A percentile compares a stretch with the other conserved stretches of the same genome.
These are phyloP conservation scores for Gymnoscelis rufifasciata DNA, from an alignment of 2,888 invertebrate genomes.

Conservation along the genomic window DNA sequence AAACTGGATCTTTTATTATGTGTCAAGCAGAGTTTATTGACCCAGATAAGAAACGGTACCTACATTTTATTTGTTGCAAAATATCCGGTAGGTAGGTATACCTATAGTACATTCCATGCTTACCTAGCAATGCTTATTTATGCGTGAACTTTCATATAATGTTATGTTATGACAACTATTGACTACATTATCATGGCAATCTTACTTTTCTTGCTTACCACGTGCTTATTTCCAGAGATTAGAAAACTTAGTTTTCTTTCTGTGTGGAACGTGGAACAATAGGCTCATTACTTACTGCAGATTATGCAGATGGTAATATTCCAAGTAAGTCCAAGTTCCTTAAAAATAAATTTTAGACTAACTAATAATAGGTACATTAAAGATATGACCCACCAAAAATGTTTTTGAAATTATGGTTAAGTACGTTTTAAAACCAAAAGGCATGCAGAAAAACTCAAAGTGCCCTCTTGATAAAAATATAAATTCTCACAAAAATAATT, in stretches of 20 bases:
- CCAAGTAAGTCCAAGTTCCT: no score
- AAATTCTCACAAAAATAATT: no score
- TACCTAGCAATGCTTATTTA: no score
- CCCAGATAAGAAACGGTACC: slow-evolving; percentile 33
- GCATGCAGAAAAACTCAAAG: background rate
- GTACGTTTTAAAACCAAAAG: background rate
- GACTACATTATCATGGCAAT: slow-evolving; percentile 1
- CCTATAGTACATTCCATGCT: no score
- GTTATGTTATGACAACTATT: no score
- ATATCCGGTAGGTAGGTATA: background rate
- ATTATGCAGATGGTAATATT: background rate
- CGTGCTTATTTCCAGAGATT: slow-evolving; percentile 44
- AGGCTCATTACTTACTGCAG: slow-evolving; percentile 12
- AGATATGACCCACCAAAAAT: no score
- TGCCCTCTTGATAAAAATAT: background rate
- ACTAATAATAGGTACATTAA: no score
- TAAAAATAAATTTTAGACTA: no score
- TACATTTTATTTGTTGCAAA: background rate
- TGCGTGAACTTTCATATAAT: no score
- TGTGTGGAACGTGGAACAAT: slow-evolving; percentile 45
- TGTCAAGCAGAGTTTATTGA: slow-evolving; percentile 50
- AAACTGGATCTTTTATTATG: slow-evolving; percentile 44
- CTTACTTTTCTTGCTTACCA: slow-evolving; percentile 32
- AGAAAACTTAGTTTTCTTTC: slow-evolving; percentile 50
- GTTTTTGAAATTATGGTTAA: no score